Base-by-base conservation (phyloP, 2,113 vertebrate genomes). In the Rhinogobius similis region DNA sequence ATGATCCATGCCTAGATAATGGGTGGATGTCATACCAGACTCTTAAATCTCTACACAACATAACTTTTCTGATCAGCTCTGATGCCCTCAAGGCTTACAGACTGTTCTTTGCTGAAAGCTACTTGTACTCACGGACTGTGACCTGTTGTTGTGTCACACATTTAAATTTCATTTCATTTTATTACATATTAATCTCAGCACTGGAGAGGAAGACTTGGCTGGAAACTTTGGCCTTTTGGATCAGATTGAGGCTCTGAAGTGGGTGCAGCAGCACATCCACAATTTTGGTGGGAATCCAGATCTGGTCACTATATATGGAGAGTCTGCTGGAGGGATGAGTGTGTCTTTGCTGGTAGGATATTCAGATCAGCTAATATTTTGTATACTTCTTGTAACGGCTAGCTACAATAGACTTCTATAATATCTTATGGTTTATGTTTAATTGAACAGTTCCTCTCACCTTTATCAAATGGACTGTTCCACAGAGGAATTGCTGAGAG, bases 151-250 rank as follows among this genome's bases (percentile, higher is more conserved):
- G 32, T 36, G 32, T n/a, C n/a, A n/a, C n/a, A n/a, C n/a, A n/a
- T n/a, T n/a, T n/a, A n/a, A n/a, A n/a, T n/a, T n/a, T n/a, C n/a
- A n/a, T n/a, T n/a, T n/a, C n/a, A n/a, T n/a, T n/a, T n/a, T n/a
- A n/a, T n/a, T n/a, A n/a, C n/a, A 27, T 82, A 1, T 63, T 68
- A 10, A 67, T n/a, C 70, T 16, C 79, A 98, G 96, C 87, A 97
- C 96, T 4, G 94, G 94, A 7, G 94, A 96, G 55, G 81, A 92
- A 20, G 88, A 94, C 27, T 67, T 94, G 3, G 67, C 4, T 0
- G 96, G 96, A 1, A 98, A 98, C 92, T 94, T 92, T 85, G 96
- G 95, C 0, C 83, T 95, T 52, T 72, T 96, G 72, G 96, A 98
- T 78, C 97, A 98, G 88, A 67, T 98, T 10, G 88, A 94, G 4